Percentiles rank a stretch among this genome's conserved stretches.
phyloP scores from a whole-genome alignment of 92 coral and sea anemone genomes.

The Zoanthus sansibaricus region DNA sequence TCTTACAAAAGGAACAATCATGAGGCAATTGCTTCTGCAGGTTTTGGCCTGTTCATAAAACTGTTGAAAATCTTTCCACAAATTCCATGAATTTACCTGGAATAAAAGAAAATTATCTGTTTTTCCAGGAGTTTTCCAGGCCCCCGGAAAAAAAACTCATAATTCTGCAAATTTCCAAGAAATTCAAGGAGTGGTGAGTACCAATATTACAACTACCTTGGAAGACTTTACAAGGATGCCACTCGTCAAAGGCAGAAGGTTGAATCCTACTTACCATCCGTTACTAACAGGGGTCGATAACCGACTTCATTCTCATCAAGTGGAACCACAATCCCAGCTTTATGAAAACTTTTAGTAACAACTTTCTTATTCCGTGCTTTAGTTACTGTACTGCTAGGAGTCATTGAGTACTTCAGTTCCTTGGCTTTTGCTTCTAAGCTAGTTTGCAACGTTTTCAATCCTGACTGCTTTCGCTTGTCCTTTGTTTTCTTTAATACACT shows the following conservation, averaged over 20 bases:
- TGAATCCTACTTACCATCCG: conserved; percentile 78
- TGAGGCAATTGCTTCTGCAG: no score
- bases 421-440: conserved; percentile 72
- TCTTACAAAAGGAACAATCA: no score
- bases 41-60: no score
- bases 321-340: conserved; percentile 97
- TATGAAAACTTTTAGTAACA: conserved; percentile 91
- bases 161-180: no score
- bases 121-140: no score
- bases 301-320: conserved; percentile 93
- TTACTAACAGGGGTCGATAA: conserved; percentile 87
- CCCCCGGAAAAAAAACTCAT: no score
- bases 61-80: no score
- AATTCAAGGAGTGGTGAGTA: no score
- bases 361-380: conserved; percentile 91
- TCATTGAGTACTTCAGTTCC: conserved; percentile 66
- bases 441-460: conserved; percentile 74
- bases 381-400: conserved; percentile 70
- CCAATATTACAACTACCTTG: no score
- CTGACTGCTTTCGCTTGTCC: conserved; percentile 67
- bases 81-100: no score
- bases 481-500: conserved; percentile 75
- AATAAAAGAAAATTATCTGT: no score
- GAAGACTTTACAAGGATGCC: neutral
- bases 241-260: neutral